These are phyloP conservation scores for Arothron firmamentum DNA, from an alignment of 2,113 vertebrate genomes.

Conservation along the genomic window DNA sequence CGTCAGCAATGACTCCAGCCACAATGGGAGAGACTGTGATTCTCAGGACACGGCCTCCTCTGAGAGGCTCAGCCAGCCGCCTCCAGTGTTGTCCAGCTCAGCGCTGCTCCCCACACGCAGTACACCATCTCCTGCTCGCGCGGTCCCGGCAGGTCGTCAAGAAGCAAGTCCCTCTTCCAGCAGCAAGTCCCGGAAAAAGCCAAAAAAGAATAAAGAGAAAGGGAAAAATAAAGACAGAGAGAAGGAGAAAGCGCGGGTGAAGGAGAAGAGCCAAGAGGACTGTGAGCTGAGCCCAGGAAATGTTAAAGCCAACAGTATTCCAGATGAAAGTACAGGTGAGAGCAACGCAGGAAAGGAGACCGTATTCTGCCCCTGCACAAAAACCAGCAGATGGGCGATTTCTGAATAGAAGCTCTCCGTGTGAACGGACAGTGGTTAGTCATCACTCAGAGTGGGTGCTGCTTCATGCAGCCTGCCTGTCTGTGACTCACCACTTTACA, in stretches of 20 bases:
- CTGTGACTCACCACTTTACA: constrained; percentile 22
- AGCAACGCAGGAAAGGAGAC: neutral
- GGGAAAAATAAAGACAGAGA: constrained; percentile 81
- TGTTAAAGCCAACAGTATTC: constrained; percentile 67
- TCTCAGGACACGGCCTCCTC: constrained; percentile 67
- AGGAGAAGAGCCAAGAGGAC: constrained; percentile 60
- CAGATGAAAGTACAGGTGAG: constrained; percentile 79
- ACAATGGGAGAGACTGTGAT: constrained; percentile 85
- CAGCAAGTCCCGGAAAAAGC: constrained; percentile 86
- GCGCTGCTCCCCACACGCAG: constrained; percentile 6
- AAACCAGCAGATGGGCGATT: neutral
- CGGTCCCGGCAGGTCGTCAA: constrained; percentile 43
- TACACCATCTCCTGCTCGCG: constrained; percentile 42
- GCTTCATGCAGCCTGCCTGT: constrained; percentile 11
- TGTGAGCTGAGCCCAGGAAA: constrained; percentile 68
- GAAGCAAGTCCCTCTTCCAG: constrained; percentile 67
- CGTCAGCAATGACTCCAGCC: constrained; percentile 87
- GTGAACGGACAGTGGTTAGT: constrained; percentile 29
- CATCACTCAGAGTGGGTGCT: constrained; percentile 40
- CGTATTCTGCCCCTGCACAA: neutral
- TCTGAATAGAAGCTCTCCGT: constrained; percentile 21
- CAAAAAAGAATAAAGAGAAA: constrained; percentile 94
- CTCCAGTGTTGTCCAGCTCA: constrained; percentile 42
- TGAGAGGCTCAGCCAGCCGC: constrained; percentile 73
- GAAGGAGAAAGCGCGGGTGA: constrained; percentile 49